phyloP scores from a whole-genome alignment of 2,888 invertebrate genomes.

The Meliscaeva auricollis region DNA sequence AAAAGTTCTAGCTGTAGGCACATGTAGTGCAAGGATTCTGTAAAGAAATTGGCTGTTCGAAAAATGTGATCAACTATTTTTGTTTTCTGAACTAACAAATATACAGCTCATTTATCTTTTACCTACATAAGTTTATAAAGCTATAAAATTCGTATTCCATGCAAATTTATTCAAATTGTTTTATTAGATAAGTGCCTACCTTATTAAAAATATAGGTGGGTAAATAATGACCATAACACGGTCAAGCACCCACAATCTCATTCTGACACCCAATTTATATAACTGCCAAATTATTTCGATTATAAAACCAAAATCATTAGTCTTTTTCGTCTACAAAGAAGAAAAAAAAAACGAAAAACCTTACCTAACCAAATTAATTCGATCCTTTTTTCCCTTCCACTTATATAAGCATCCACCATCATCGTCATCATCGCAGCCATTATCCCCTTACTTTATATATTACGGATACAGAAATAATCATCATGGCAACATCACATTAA shows the following conservation, averaged over 20 bases:
- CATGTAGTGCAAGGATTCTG: too few species aligned
- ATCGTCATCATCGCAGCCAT: conserved; percentile 70
- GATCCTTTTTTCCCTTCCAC: conserved; percentile 33
- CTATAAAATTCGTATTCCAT: background rate
- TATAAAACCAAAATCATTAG: conserved; percentile 68
- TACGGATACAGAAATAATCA: conserved; percentile 55
- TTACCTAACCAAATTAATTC: conserved; percentile 27
- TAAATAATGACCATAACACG: background rate
- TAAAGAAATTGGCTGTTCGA: too few species aligned
- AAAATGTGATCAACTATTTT: too few species aligned
- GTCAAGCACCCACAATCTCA: conserved; percentile 45
- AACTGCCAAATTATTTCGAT: conserved; percentile 73
- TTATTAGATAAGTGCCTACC: background rate
- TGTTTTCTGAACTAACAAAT: too few species aligned
- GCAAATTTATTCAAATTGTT: background rate
- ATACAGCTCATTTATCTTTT: too few species aligned
- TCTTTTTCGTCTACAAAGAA: conserved; percentile 17
- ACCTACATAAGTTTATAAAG: too few species aligned
- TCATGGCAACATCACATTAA: conserved; percentile 73
- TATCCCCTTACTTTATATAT: conserved; percentile 63
- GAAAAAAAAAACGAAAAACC: background rate
- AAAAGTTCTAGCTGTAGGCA: too few species aligned
- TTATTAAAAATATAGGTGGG: background rate
- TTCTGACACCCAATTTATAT: conserved; percentile 68
- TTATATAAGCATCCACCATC: conserved; percentile 38